Evolutionary conservation across 2,888 invertebrate genomes (phyloP).

Genomic region (Saturnia japonica): DNA sequence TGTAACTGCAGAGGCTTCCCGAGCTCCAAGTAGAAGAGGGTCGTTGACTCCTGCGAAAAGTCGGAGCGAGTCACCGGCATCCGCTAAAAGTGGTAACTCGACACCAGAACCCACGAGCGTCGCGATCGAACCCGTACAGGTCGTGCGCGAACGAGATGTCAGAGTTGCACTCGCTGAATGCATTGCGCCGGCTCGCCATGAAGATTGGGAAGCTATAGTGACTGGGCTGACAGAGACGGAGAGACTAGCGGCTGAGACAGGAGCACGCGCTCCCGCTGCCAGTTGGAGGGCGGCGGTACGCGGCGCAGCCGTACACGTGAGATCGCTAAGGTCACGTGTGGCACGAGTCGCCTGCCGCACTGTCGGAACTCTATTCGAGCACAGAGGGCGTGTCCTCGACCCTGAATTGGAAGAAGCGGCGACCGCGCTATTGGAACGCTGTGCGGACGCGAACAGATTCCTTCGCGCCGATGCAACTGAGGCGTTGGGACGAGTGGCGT

Average conservation of each 20-base stretch:
- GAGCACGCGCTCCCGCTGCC: constrained; percentile 86
- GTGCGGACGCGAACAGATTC: constrained; percentile 97
- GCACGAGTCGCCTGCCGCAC: constrained; percentile 93
- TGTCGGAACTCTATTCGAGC: constrained; percentile 89
- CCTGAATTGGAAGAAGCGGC: constrained; percentile 94
- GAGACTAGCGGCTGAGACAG: constrained; percentile 85
- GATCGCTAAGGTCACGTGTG: constrained; percentile 96
- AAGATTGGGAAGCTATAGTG: constrained; percentile 91
- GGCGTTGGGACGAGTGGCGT: constrained; percentile 91
- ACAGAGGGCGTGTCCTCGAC: constrained; percentile 81
- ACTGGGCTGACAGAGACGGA: constrained; percentile 87
- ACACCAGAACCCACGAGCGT: constrained; percentile 52
- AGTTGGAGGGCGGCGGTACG: constrained; percentile 86
- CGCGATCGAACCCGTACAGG: constrained; percentile 32
- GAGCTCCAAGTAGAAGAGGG: constrained; percentile 7
- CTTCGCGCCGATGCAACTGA: constrained; percentile 93
- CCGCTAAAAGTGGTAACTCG: constrained; percentile 47
- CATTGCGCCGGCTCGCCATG: constrained; percentile 82
- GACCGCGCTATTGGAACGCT: constrained; percentile 90
- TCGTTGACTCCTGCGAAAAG: constrained; percentile 10
- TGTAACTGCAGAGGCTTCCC: background rate
- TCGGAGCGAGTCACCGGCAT: constrained; percentile 35
- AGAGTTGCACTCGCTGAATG: constrained; percentile 68
- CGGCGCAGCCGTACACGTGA: constrained; percentile 88
- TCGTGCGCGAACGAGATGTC: constrained; percentile 49